A percentile compares a stretch with the other conserved stretches of the same genome.
These are phyloP conservation scores for Galaxea fascicularis DNA, from an alignment of 92 coral and sea anemone genomes.

Conservation along the genomic window DNA sequence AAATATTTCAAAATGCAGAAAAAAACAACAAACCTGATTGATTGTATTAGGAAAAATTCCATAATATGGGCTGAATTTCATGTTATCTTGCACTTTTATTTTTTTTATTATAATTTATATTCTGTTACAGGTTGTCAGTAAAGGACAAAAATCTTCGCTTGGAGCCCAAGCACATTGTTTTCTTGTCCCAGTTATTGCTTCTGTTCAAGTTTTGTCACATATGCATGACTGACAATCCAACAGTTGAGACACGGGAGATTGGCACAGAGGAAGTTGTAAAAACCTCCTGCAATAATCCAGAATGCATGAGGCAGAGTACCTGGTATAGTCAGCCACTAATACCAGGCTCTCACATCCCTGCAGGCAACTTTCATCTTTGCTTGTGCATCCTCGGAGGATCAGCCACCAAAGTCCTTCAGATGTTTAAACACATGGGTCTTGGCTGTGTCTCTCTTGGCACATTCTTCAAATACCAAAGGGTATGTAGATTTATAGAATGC, in stretches of 20 bases:
- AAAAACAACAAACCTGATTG: not conserved
- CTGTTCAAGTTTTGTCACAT: conserved; percentile 52
- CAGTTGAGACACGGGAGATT: conserved; percentile 35
- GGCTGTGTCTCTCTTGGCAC: conserved; percentile 31
- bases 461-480: conserved; percentile 40
- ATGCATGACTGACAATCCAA: conserved; percentile 47
- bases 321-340: conserved; percentile 35
- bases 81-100: not conserved
- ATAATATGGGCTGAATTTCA: not conserved
- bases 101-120: not conserved
- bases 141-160: conserved; percentile 24
- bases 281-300: conserved; percentile 24
- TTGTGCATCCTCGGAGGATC: conserved; percentile 29
- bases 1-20: not conserved
- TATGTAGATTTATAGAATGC: conserved; percentile 7
- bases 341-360: conserved; percentile 29
- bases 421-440: conserved; percentile 38
- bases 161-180: conserved; percentile 53
- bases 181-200: conserved; percentile 45
- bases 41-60: not conserved
- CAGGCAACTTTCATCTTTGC: conserved; percentile 35
- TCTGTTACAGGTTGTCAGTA: conserved; percentile 21
- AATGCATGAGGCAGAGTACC: conserved; percentile 15
- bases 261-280: conserved; percentile 37
- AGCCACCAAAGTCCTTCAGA: conserved; percentile 23